phyloP scores from a whole-genome alignment of 53 echinoderm and acorn worm genomes.

The Holothuria leucospilota region DNA sequence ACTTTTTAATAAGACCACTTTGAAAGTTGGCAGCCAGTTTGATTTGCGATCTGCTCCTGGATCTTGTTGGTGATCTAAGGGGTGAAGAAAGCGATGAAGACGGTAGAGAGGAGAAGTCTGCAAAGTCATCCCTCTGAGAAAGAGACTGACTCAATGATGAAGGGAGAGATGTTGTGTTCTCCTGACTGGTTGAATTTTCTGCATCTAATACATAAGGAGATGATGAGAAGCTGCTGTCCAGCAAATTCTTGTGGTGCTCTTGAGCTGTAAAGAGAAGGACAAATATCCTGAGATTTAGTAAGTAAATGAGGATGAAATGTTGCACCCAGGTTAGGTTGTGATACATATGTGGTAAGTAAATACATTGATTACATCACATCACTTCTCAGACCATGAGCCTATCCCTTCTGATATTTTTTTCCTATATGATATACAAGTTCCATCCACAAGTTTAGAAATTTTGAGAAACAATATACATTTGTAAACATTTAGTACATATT shows the following conservation, averaged over 20 bases:
- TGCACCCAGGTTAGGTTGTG: too few relatives aligned
- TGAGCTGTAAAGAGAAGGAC: not conserved
- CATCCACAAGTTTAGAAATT: too few relatives aligned
- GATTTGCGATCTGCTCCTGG: slow-evolving; percentile 42
- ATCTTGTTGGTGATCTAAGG: slow-evolving; percentile 28
- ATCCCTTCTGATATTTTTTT: too few relatives aligned
- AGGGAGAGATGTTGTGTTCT: slow-evolving; percentile 2
- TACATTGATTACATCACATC: too few relatives aligned
- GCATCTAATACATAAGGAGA: not conserved
- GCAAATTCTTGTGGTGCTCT: slow-evolving; percentile 24
- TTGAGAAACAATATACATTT: too few relatives aligned
- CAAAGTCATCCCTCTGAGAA: slow-evolving; percentile 51
- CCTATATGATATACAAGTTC: too few relatives aligned
- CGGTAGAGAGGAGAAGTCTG: slow-evolving; percentile 29
- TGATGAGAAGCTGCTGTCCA: slow-evolving; percentile 45
- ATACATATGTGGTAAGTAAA: too few relatives aligned
- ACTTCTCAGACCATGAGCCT: too few relatives aligned
- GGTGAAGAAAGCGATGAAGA: slow-evolving; percentile 40
- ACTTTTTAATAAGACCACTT: slow-evolving; percentile 21
- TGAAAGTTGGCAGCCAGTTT: slow-evolving; percentile 51
- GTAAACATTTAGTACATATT: too few relatives aligned
- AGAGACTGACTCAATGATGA: slow-evolving; percentile 35
- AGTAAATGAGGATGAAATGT: too few relatives aligned
- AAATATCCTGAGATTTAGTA: not conserved
- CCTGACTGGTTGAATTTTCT: slow-evolving; percentile 25